A percentile compares a stretch with the other conserved stretches of the same genome.
phyloP scores from a whole-genome alignment of 2,113 vertebrate species.

The Peromyscus californicus region DNA sequence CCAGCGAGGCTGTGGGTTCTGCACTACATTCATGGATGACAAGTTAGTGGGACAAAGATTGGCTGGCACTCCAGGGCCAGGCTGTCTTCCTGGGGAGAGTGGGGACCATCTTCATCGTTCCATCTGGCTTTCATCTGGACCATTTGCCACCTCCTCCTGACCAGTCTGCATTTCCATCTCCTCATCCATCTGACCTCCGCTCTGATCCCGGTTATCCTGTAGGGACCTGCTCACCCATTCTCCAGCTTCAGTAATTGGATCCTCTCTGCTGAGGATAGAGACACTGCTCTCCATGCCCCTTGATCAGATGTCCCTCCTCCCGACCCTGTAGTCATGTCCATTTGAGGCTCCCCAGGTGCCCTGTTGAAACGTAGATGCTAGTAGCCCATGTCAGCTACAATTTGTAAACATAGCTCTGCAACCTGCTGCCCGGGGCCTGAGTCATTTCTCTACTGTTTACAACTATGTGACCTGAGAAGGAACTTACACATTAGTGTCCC shows the following conservation, averaged over 20 bases:
- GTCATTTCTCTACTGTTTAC: background rate
- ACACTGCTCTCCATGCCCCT: background rate
- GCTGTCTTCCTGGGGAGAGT: background rate
- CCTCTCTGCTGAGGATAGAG: background rate
- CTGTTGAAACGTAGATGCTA: background rate
- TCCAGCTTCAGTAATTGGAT: background rate
- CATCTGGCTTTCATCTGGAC: background rate
- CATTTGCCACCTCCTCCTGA: background rate
- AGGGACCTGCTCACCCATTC: background rate
- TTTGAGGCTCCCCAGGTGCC: background rate
- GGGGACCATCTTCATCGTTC: background rate
- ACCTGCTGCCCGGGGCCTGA: background rate
- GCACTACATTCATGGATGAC: background rate
- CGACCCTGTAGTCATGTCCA: background rate
- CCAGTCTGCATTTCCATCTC: background rate
- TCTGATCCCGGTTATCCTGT: background rate
- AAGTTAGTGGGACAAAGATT: background rate
- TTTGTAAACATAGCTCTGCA: background rate
- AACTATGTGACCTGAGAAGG: background rate
- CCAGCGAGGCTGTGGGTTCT: background rate
- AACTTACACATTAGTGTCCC: background rate
- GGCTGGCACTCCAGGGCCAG: background rate
- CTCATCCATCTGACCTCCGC: background rate
- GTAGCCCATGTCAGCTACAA: accelerated
- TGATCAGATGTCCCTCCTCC: background rate